Conservation (phyloP, 2,797 vertebrate genomes). For the Echiichthys vipera region DNA sequence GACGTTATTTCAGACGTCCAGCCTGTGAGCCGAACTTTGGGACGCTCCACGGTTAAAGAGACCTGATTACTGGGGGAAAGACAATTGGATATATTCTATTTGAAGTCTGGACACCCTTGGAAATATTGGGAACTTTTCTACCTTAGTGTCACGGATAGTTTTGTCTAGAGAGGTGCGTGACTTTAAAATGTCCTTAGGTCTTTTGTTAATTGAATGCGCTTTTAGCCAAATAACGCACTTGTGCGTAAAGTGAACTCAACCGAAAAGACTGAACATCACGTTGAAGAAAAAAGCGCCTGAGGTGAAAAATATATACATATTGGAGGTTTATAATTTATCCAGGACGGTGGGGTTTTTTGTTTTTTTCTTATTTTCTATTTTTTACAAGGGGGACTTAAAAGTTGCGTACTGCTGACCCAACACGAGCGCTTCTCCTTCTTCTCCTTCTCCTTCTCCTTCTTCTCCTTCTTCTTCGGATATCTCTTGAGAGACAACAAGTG, state of each 20-base stretch:
- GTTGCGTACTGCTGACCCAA: neutral
- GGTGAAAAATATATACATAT: too few species aligned
- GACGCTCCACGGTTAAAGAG: constrained; percentile 60
- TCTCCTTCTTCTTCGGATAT: constrained; percentile 16
- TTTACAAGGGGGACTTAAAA: neutral
- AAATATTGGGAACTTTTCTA: constrained; percentile 34
- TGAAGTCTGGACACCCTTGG: constrained; percentile 24
- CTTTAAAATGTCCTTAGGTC: constrained; percentile 4
- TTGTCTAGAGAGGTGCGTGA: neutral
- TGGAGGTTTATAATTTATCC: neutral
- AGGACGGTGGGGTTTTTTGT: neutral
- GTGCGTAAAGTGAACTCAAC: neutral
- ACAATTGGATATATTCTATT: constrained; percentile 36
- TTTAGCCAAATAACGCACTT: constrained; percentile 7
- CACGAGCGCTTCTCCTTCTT: neutral
- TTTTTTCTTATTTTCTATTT: neutral
- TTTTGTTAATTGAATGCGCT: neutral
- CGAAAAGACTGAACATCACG: neutral
- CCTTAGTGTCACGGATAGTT: constrained; percentile 28
- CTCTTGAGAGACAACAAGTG: constrained; percentile 31
- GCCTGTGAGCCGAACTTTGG: constrained; percentile 16
- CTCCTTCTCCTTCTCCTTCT: neutral
- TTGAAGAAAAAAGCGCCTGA: neutral
- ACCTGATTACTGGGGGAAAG: neutral
- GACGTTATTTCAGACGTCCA: constrained; percentile 34